Evolutionary conservation across 2,797 vertebrate species (phyloP).

Genomic region (Allobates femoralis): DNA sequence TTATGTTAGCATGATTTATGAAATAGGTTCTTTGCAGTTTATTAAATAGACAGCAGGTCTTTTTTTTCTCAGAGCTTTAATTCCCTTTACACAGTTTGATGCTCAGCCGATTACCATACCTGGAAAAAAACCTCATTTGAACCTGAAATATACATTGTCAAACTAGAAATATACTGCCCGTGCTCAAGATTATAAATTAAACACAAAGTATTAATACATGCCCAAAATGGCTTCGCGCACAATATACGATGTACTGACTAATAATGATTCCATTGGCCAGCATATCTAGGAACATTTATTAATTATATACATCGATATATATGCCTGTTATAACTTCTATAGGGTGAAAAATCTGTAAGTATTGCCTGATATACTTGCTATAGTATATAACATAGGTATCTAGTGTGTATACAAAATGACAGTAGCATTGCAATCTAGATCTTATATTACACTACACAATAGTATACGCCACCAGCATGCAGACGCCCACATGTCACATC

Average conservation of each 20-base stretch:
- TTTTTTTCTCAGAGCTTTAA: conserved; percentile 47
- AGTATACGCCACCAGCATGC: too few relatives aligned
- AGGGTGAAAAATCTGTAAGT: too few relatives aligned
- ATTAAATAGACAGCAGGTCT: conserved; percentile 62
- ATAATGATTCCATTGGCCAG: neutral
- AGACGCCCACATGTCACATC: too few relatives aligned
- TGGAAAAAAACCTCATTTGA: conserved; percentile 43
- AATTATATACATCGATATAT: neutral
- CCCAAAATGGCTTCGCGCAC: neutral
- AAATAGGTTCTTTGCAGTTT: conserved; percentile 56
- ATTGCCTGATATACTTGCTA: too few relatives aligned
- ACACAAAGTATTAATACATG: neutral
- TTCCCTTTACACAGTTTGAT: conserved; percentile 57
- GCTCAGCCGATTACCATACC: conserved; percentile 44
- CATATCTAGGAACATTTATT: neutral
- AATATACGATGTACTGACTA: neutral
- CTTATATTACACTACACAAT: too few relatives aligned
- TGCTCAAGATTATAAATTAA: neutral
- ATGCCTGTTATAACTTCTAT: neutral
- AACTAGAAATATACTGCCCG: conserved; percentile 10
- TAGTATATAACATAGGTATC: too few relatives aligned
- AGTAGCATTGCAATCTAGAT: too few relatives aligned
- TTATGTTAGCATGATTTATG: conserved; percentile 58
- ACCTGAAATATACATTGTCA: conserved; percentile 45
- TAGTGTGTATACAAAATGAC: too few relatives aligned